These are phyloP conservation scores for Sciurus niger DNA, from an alignment of 2,113 vertebrate genomes.

Conservation along the genomic window DNA sequence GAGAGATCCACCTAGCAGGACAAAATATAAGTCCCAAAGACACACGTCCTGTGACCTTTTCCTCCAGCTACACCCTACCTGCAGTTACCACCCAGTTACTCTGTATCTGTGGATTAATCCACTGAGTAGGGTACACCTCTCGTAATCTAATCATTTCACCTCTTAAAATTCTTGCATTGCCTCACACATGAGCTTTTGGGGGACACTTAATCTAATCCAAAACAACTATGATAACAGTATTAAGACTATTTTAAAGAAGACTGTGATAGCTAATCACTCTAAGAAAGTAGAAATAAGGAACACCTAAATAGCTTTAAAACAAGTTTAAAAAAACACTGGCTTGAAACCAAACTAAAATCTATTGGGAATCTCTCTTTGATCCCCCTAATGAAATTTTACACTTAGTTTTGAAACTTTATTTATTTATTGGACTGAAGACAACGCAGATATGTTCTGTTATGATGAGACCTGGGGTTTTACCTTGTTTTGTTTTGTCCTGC, in stretches of 20 bases:
- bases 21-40: too few species aligned
- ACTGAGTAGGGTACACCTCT: too few species aligned
- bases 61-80: too few species aligned
- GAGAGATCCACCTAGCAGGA: too few species aligned
- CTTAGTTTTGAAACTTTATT: background rate
- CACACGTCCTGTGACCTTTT: too few species aligned
- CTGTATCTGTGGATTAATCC: too few species aligned
- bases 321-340: background rate
- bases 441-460: background rate
- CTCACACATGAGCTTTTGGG: too few species aligned
- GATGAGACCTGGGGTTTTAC: background rate
- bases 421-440: background rate
- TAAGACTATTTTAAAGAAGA: slow-evolving; percentile 36
- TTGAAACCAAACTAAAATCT: background rate
- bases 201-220: too few species aligned
- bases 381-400: background rate
- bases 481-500: background rate
- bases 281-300: background rate
- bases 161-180: too few species aligned
- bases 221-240: background rate
- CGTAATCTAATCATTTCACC: too few species aligned
- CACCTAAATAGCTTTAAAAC: background rate
- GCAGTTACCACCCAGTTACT: too few species aligned
- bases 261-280: background rate
- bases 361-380: background rate